phyloP scores from a whole-genome alignment of 2,797 vertebrate species.

The Sarcoramphus papa region DNA sequence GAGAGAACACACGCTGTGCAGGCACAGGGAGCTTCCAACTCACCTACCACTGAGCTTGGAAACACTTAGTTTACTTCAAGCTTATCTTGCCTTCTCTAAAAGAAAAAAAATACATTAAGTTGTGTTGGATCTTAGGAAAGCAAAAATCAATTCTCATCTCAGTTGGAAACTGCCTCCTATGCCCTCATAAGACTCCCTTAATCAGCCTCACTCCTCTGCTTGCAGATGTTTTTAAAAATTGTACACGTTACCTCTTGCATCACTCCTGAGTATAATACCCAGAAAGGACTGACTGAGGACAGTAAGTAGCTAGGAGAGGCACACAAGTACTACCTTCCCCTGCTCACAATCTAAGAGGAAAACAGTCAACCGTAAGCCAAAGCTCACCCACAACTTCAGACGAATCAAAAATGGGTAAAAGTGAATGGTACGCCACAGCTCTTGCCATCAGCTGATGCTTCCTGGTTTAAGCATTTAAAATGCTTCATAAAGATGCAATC shows the following conservation, averaged over 20 bases:
- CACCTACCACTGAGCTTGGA: not conserved
- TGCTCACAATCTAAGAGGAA: not conserved
- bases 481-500: not conserved
- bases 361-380: not conserved
- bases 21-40: not conserved
- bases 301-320: not conserved
- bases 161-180: not conserved
- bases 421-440: not conserved
- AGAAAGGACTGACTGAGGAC: not conserved
- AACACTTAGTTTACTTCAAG: not conserved
- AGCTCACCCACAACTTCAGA: not conserved
- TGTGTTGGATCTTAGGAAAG: not conserved
- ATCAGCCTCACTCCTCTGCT: not conserved
- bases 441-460: not conserved
- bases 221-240: not conserved
- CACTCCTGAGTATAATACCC: not conserved
- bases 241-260: not conserved
- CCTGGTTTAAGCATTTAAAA: not conserved
- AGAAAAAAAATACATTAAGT: not conserved
- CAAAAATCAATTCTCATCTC: not conserved
- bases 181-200: not conserved
- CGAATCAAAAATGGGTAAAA: not conserved
- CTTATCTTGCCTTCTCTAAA: not conserved
- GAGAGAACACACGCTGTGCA: not conserved
- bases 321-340: not conserved